Evolutionary conservation across 2,113 vertebrate species (phyloP).

Genomic region (Telmatochromis brachygnathus): DNA sequence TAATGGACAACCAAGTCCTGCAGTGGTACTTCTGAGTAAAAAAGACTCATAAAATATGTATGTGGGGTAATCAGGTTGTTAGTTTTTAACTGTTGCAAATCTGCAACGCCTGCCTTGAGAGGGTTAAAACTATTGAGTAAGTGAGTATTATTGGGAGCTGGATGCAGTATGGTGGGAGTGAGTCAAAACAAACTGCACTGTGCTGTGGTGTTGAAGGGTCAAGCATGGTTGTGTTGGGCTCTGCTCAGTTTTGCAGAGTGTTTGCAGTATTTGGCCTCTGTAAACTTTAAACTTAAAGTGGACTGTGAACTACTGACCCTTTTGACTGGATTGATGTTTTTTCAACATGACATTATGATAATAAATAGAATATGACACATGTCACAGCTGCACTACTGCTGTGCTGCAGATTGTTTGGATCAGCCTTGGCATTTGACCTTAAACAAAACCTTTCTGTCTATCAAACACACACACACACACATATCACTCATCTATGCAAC

Average conservation of each 20-base stretch:
- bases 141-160: neutral
- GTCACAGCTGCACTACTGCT: slow-evolving; percentile 21
- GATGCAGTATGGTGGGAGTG: neutral
- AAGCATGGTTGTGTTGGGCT: neutral
- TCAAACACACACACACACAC: neutral
- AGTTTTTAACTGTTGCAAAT: neutral
- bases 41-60: neutral
- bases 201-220: neutral
- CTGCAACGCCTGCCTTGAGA: neutral
- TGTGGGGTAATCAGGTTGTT: neutral
- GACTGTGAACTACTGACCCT: slow-evolving; percentile 13
- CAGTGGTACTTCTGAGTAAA: neutral
- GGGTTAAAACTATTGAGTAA: neutral
- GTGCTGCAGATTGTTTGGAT: slow-evolving; percentile 8
- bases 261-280: neutral
- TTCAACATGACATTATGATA: slow-evolving; percentile 36
- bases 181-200: neutral
- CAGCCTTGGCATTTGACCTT: slow-evolving; percentile 47
- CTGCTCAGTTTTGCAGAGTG: neutral
- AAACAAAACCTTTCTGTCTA: slow-evolving; percentile 10
- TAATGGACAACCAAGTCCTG: neutral
- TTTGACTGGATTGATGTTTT: slow-evolving; percentile 6
- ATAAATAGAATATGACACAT: slow-evolving; percentile 50
- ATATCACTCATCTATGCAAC: neutral
- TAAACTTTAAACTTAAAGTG: neutral